Evolutionary conservation across 2,888 invertebrate genomes (phyloP).

Genomic region (Nasonia oneida): DNA sequence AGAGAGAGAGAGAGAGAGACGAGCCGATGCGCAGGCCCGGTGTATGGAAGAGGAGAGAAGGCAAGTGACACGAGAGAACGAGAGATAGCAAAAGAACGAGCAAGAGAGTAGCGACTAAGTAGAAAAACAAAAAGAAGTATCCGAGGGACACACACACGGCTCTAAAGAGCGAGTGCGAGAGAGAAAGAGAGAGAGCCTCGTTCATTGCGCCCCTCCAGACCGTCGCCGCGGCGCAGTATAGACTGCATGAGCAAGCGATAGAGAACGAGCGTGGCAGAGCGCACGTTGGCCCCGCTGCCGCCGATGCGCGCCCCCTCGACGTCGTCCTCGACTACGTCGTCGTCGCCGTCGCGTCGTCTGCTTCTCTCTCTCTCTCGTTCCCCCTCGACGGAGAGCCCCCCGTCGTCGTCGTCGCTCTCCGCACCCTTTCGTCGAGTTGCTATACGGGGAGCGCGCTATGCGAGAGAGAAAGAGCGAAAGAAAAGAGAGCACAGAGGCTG

Average conservation of each 20-base stretch:
- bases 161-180: slow-evolving; percentile 57
- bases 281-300: slow-evolving; percentile 64
- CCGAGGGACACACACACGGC: neutral
- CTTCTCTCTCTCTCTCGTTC: neutral
- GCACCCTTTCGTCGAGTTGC: slow-evolving; percentile 60
- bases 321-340: slow-evolving; percentile 32
- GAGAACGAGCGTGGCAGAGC: slow-evolving; percentile 26
- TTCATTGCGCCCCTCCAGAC: slow-evolving; percentile 57
- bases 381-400: slow-evolving; percentile 61
- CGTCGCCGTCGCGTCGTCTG: slow-evolving; percentile 37
- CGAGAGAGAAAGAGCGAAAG: slow-evolving; percentile 34
- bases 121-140: slow-evolving; percentile 46
- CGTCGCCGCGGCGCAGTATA: slow-evolving; percentile 43
- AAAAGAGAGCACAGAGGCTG: slow-evolving; percentile 16
- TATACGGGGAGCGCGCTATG: slow-evolving; percentile 9
- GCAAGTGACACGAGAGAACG: slow-evolving; percentile 40
- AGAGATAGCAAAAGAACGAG: slow-evolving; percentile 52
- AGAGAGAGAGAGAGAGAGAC: slow-evolving; percentile 27
- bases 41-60: slow-evolving; percentile 50
- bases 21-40: slow-evolving; percentile 51
- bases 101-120: slow-evolving; percentile 46
- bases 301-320: slow-evolving; percentile 63
- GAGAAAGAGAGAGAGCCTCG: slow-evolving; percentile 29
- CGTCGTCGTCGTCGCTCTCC: slow-evolving; percentile 43
- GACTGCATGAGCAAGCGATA: slow-evolving; percentile 42